Evolutionary conservation across 2,797 vertebrate genomes (phyloP).

Genomic region (Pterois miles): DNA sequence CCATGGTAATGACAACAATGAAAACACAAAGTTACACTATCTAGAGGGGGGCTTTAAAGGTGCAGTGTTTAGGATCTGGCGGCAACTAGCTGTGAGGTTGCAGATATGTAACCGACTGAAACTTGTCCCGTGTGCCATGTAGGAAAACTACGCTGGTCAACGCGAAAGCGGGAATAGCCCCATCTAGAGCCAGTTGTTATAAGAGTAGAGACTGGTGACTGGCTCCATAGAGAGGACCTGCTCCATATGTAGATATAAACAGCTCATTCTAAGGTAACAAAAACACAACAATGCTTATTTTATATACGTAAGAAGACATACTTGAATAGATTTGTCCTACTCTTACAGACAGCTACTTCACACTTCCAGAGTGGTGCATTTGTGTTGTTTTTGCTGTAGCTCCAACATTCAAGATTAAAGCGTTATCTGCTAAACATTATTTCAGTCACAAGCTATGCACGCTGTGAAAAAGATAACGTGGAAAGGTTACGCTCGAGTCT

Average conservation of each 20-base stretch:
- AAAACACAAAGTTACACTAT: no score
- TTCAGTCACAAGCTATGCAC: constrained; percentile 16
- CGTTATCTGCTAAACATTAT: not conserved
- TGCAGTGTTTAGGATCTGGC: no score
- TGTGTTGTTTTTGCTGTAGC: not conserved
- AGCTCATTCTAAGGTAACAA: not conserved
- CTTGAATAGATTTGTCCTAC: constrained; percentile 1
- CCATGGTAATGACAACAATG: no score
- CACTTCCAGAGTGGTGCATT: not conserved
- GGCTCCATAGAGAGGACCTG: not conserved
- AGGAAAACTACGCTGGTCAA: no score
- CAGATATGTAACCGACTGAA: no score
- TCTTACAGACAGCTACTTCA: not conserved
- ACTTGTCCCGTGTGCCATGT: no score
- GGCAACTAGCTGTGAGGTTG: no score
- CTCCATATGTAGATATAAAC: not conserved
- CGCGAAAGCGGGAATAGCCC: no score
- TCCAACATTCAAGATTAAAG: not conserved
- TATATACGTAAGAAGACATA: not conserved
- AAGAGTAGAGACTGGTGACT: fast-evolving
- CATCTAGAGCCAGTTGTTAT: not conserved
- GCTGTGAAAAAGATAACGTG: not conserved
- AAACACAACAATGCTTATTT: not conserved
- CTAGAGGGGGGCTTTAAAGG: no score
- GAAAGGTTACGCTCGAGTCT: not conserved